Evolutionary conservation across 30 jellyfish, hydroid and myxozoan genomes (phyloP).

Genomic region (Aurelia aurita): DNA sequence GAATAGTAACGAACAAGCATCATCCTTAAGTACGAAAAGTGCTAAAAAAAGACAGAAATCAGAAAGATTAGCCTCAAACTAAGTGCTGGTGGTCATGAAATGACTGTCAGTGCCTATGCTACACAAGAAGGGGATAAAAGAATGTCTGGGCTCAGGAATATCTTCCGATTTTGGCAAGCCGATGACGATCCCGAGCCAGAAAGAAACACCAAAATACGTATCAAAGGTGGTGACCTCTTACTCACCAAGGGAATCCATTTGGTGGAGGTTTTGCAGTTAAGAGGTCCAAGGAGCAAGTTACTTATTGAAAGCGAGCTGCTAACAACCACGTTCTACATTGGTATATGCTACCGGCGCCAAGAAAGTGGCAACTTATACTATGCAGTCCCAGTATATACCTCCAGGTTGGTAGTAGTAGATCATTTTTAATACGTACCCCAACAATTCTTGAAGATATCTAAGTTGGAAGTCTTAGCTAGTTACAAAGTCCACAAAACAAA

Average conservation of each 20-base stretch:
- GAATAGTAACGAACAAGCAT: too few relatives aligned
- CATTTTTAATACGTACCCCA: too few relatives aligned
- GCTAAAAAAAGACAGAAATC: background rate
- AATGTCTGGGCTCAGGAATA: conserved; percentile 25
- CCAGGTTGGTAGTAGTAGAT: too few relatives aligned
- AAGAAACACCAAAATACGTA: background rate
- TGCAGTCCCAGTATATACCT: too few relatives aligned
- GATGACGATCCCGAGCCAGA: background rate
- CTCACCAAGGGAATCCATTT: background rate
- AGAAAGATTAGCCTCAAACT: conserved; percentile 4
- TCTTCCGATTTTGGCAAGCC: conserved; percentile 15
- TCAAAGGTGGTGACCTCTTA: too few relatives aligned
- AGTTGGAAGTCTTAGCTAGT: too few relatives aligned
- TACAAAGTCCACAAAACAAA: too few relatives aligned
- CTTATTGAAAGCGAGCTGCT: conserved; percentile 4
- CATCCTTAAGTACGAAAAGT: background rate
- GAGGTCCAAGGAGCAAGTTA: background rate
- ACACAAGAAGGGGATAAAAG: conserved; percentile 11
- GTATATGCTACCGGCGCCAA: background rate
- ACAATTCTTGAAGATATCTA: too few relatives aligned
- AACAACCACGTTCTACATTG: background rate
- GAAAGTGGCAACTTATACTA: too few relatives aligned
- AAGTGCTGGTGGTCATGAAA: background rate
- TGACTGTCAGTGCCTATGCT: conserved; percentile 10
- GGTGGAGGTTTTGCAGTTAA: conserved; percentile 3